phyloP scores from a whole-genome alignment of 2,797 vertebrate genomes.

The Mus minutoides region DNA sequence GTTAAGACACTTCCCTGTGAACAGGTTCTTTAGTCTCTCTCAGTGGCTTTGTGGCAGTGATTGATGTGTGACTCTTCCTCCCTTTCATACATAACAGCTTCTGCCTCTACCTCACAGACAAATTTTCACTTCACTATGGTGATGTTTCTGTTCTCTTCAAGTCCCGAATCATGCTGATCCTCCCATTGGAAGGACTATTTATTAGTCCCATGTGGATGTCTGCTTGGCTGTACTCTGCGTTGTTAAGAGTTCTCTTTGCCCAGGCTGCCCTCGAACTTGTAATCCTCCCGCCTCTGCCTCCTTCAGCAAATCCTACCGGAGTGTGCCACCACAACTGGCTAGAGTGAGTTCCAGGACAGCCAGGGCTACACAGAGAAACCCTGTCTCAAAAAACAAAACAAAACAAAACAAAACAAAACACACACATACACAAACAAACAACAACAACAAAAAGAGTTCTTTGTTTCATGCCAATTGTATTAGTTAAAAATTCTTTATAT shows the following conservation, averaged over 20 bases:
- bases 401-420: too few species aligned
- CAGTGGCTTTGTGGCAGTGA: not conserved
- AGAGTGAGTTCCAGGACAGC: too few species aligned
- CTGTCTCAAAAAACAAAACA: too few species aligned
- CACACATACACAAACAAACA: too few species aligned
- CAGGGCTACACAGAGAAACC: too few species aligned
- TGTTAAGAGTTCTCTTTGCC: not conserved
- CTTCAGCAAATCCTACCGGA: too few species aligned
- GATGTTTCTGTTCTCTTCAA: not conserved
- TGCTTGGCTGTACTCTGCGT: not conserved
- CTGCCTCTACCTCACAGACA: not conserved
- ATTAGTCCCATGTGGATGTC: not conserved
- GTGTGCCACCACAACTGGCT: too few species aligned
- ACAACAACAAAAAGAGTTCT: too few species aligned
- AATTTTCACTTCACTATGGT: not conserved
- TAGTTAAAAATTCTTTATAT: slow-evolving; percentile 41
- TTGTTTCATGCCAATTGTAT: not conserved
- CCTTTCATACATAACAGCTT: not conserved
- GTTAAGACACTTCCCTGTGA: not conserved
- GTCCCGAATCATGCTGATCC: not conserved
- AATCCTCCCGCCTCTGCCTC: too few species aligned
- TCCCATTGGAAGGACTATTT: not conserved
- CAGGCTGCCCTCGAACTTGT: too few species aligned
- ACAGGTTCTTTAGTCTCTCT: not conserved
- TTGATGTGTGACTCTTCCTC: not conserved